Percentiles rank a stretch among this genome's conserved stretches.
Conservation (phyloP, 1,140 invertebrate species). For the Cecropterus lyciades region DNA sequence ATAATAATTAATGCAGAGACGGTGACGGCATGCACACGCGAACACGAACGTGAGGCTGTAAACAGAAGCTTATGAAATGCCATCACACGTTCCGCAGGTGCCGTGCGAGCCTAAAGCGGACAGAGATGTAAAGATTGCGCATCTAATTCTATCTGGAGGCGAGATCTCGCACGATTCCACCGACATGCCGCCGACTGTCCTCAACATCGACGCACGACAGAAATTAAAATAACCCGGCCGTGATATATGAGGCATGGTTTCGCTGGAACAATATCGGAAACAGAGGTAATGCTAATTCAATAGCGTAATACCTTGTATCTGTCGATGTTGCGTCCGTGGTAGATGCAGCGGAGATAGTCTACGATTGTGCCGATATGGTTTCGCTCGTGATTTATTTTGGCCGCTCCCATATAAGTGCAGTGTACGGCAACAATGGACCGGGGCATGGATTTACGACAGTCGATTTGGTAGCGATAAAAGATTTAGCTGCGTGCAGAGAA, state of each 20-base stretch:
- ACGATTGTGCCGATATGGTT: conserved; percentile 78
- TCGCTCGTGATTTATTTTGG: conserved; percentile 81
- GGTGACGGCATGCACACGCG: conserved; percentile 7
- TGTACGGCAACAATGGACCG: conserved; percentile 73
- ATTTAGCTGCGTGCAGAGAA: conserved; percentile 54
- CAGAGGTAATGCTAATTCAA: conserved; percentile 80
- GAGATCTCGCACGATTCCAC: conserved; percentile 64
- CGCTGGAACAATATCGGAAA: conserved; percentile 60
- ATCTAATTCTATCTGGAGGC: conserved; percentile 59
- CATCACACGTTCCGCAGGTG: conserved; percentile 48
- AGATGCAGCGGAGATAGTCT: conserved; percentile 70
- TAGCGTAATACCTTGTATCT: conserved; percentile 76
- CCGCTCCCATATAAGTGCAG: conserved; percentile 77
- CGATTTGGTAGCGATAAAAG: conserved; percentile 80
- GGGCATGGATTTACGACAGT: conserved; percentile 73
- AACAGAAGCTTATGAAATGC: conserved; percentile 45
- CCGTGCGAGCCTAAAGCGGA: conserved; percentile 44
- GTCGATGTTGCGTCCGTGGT: conserved; percentile 57
- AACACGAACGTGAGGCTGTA: conserved; percentile 22
- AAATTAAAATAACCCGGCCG: conserved; percentile 71
- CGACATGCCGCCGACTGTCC: conserved; percentile 40
- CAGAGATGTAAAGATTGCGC: conserved; percentile 59
- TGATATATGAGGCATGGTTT: conserved; percentile 60
- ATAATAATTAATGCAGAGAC: conserved; percentile 46
- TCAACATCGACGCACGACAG: conserved; percentile 50